Conservation (phyloP, 2,113 vertebrate species). For the Chaetodon trifascialis region DNA sequence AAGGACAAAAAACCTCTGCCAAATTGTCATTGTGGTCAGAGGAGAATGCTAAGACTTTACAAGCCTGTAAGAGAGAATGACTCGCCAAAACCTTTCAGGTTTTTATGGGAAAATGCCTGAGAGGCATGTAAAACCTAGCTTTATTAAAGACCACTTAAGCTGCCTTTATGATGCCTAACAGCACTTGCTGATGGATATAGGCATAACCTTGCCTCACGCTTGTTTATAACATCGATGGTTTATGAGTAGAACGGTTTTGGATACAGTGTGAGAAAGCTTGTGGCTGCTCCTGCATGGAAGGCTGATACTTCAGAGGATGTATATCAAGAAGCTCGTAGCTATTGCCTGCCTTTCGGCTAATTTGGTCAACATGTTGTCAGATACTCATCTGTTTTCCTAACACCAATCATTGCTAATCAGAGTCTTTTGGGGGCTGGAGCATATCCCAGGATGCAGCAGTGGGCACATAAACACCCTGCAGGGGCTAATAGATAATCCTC, state of each 20-base stretch:
- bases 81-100: slow-evolving; percentile 59
- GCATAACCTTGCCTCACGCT: slow-evolving; percentile 43
- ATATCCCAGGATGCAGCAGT: slow-evolving; percentile 28
- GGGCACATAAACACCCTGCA: slow-evolving; percentile 42
- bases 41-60: slow-evolving; percentile 61
- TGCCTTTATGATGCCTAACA: slow-evolving; percentile 65
- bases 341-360: background rate
- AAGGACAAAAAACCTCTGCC: slow-evolving; percentile 22
- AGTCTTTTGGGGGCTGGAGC: slow-evolving; percentile 8
- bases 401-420: background rate
- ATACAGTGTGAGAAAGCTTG: background rate
- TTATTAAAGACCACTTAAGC: slow-evolving; percentile 80
- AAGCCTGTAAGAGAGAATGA: slow-evolving; percentile 53
- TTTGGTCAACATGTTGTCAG: slow-evolving; percentile 1
- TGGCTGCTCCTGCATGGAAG: slow-evolving; percentile 7
- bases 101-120: slow-evolving; percentile 69
- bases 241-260: slow-evolving; percentile 15
- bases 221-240: slow-evolving; percentile 51
- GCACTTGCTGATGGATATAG: slow-evolving; percentile 51
- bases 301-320: background rate
- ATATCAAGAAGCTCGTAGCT: background rate
- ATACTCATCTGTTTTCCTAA: slow-evolving; percentile 25
- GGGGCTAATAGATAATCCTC: slow-evolving; percentile 35
- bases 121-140: slow-evolving; percentile 70
- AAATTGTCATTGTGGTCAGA: slow-evolving; percentile 55